phyloP scores from a whole-genome alignment of 92 coral and sea anemone genomes.

The Virgularia gustaviana region DNA sequence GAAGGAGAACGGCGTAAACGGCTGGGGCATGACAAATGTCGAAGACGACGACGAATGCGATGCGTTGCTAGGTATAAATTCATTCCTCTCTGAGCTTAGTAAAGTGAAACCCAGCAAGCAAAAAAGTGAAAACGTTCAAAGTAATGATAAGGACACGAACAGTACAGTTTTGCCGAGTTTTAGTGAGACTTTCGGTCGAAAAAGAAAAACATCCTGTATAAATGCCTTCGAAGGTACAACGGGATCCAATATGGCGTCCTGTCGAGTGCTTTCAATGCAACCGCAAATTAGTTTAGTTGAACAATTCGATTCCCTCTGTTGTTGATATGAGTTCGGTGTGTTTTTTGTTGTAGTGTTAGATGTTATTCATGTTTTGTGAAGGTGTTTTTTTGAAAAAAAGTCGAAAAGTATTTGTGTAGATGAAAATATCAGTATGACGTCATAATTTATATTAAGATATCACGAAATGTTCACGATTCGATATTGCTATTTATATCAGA shows the following conservation, averaged over 20 bases:
- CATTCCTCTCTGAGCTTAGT: constrained; percentile 84
- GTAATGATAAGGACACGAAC: neutral
- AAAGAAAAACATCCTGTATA: neutral
- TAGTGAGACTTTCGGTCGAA: constrained; percentile 15
- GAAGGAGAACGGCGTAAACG: constrained; percentile 69
- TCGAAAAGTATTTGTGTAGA: too few species aligned
- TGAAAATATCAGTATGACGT: too few species aligned
- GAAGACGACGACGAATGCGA: constrained; percentile 72
- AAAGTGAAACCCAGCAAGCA: constrained; percentile 34
- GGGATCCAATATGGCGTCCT: constrained; percentile 17
- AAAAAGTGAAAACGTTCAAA: constrained; percentile 25
- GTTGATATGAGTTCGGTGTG: too few species aligned
- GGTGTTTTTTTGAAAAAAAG: too few species aligned
- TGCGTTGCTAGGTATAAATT: constrained; percentile 85
- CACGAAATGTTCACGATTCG: too few species aligned
- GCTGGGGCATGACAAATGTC: constrained; percentile 86
- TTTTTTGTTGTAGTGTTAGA: too few species aligned
- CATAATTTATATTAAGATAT: too few species aligned
- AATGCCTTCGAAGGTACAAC: too few species aligned
- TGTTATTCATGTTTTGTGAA: too few species aligned
- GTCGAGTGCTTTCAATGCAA: constrained; percentile 15
- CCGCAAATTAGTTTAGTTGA: constrained; percentile 10
- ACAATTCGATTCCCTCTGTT: constrained; percentile 28
- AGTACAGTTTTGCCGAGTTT: constrained; percentile 29
- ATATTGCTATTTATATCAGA: too few species aligned